phyloP scores from a whole-genome alignment of 2,888 invertebrate genomes.

The Schrankia costaestrigalis region DNA sequence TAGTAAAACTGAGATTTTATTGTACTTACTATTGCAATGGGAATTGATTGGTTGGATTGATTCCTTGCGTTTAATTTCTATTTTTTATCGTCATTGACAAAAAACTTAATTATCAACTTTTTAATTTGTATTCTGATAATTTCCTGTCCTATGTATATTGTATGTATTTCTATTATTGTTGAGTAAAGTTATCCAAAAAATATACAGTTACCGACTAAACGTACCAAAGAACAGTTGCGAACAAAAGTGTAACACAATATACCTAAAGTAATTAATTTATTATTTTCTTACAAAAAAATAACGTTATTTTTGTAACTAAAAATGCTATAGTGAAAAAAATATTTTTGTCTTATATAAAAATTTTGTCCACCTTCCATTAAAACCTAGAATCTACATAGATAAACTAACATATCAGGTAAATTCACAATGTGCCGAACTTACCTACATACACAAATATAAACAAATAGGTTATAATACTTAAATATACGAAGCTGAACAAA shows the following conservation, averaged over 20 bases:
- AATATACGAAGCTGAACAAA: slow-evolving; percentile 45
- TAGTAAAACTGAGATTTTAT: neutral
- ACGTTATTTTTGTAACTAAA: slow-evolving; percentile 22
- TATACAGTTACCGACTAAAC: too few species aligned
- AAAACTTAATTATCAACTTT: neutral
- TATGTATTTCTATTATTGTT: too few species aligned
- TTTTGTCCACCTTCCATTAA: slow-evolving; percentile 50
- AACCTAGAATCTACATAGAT: slow-evolving; percentile 33
- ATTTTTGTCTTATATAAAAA: slow-evolving; percentile 19
- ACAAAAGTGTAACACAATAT: slow-evolving; percentile 7
- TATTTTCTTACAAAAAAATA: slow-evolving; percentile 12
- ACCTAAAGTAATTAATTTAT: slow-evolving; percentile 5
- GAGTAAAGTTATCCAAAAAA: too few species aligned
- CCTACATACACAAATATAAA: slow-evolving; percentile 31
- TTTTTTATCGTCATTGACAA: neutral
- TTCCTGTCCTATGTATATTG: too few species aligned
- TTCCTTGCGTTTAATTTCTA: slow-evolving; percentile 29
- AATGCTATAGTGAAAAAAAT: neutral
- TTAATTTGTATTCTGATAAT: too few species aligned
- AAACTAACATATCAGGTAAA: slow-evolving; percentile 42
- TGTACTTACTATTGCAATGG: too few species aligned
- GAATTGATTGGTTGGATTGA: slow-evolving; percentile 55
- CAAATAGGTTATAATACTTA: slow-evolving; percentile 31
- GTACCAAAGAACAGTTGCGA: slow-evolving; percentile 3
- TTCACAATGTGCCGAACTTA: slow-evolving; percentile 45